Evolutionary conservation across 2,113 vertebrate species (phyloP).

Genomic region (Hemichromis elongatus): DNA sequence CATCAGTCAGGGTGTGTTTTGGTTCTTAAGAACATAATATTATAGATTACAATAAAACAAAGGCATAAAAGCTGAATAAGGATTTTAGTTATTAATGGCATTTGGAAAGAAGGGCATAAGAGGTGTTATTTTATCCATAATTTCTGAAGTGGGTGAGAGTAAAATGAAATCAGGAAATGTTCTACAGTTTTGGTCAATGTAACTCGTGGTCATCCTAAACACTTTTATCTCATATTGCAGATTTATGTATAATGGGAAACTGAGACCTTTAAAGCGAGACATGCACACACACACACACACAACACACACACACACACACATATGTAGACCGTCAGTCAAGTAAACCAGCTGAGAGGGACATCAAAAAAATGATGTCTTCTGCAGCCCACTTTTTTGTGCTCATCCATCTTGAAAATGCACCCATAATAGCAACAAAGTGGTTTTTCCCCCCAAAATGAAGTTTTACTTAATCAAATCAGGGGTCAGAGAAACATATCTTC

Average conservation of each 20-base stretch:
- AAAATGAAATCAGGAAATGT: constrained; percentile 65
- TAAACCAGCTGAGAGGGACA: constrained; percentile 68
- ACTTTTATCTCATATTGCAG: constrained; percentile 69
- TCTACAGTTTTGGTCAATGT: constrained; percentile 58
- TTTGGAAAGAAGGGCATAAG: not conserved
- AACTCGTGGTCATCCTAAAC: constrained; percentile 65
- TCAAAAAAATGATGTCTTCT: constrained; percentile 62
- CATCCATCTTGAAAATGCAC: constrained; percentile 71
- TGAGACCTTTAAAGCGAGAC: constrained; percentile 59
- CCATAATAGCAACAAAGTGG: constrained; percentile 82
- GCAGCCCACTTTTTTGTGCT: constrained; percentile 27
- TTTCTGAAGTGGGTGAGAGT: constrained; percentile 4
- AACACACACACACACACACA: constrained; percentile 15
- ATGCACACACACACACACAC: constrained; percentile 22
- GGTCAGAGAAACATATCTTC: constrained; percentile 74
- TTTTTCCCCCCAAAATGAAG: constrained; percentile 77
- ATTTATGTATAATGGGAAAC: constrained; percentile 50
- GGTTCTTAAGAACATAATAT: not conserved
- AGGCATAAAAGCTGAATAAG: not conserved
- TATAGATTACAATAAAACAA: not conserved
- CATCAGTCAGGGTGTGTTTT: not conserved
- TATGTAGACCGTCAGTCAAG: constrained; percentile 33
- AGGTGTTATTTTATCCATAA: not conserved
- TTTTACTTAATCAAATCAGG: constrained; percentile 75
- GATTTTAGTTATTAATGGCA: not conserved